These are phyloP conservation scores for Hipparchia sbordonii DNA, from an alignment of 2,888 invertebrate species.

Conservation along the genomic window DNA sequence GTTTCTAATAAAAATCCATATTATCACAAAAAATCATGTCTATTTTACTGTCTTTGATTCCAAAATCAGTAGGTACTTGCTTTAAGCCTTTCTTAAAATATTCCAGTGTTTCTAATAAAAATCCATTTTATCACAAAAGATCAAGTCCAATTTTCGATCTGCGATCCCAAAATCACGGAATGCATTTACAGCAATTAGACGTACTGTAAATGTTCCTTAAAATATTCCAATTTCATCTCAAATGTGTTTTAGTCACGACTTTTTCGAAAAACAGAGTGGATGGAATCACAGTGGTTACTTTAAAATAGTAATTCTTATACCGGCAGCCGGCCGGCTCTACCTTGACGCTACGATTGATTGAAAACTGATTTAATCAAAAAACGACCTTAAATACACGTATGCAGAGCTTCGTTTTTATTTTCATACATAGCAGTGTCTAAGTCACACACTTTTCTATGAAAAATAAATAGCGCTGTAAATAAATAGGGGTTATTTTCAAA, in stretches of 20 bases:
- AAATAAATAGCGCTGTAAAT: no score
- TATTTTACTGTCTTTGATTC: no score
- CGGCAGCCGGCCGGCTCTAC: no score
- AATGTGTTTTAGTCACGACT: constrained; percentile 9
- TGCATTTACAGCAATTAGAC: not conserved
- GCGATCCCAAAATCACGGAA: no score
- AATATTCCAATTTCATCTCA: not conserved
- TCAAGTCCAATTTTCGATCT: no score
- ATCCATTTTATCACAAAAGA: not conserved
- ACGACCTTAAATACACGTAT: no score
- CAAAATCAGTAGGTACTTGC: no score
- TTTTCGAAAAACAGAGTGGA: constrained; percentile 42
- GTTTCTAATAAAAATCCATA: not conserved
- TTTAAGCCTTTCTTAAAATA: no score
- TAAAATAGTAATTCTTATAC: not conserved
- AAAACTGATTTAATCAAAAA: no score
- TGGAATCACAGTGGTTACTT: constrained; percentile 30
- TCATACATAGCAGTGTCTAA: not conserved
- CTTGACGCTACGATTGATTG: no score
- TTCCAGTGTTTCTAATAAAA: not conserved
- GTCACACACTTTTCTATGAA: no score
- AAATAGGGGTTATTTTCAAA: no score
- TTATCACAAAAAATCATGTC: not conserved
- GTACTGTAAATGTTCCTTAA: constrained; percentile 26
- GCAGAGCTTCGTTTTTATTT: not conserved